These are phyloP conservation scores for Adelognathus sp. DNA, from an alignment of 2,888 invertebrate species.

Conservation along the genomic window DNA sequence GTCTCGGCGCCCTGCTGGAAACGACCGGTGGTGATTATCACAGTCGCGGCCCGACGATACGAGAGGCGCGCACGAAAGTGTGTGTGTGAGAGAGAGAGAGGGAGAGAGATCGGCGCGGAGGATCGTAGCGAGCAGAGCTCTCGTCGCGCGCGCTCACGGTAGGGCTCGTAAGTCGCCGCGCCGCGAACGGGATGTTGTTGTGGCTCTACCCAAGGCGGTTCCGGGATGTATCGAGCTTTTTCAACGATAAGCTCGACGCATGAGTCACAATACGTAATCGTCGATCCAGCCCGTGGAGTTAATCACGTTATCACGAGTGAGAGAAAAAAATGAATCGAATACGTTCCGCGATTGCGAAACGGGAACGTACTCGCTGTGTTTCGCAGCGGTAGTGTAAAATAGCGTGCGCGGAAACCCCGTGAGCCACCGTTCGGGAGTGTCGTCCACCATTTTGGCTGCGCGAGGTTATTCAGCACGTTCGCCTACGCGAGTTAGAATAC, in stretches of 20 bases:
- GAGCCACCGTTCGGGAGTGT: constrained; percentile 70
- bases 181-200: constrained; percentile 32
- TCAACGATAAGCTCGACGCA: neutral
- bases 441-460: constrained; percentile 79
- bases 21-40: neutral
- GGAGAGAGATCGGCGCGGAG: neutral
- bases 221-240: constrained; percentile 4
- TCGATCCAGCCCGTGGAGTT: neutral
- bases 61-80: neutral
- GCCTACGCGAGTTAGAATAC: neutral
- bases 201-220: constrained; percentile 30
- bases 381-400: constrained; percentile 20
- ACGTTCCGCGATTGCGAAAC: too few species aligned
- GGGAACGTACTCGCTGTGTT: too few species aligned
- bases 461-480: constrained; percentile 73
- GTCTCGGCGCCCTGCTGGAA: neutral
- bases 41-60: neutral
- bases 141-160: constrained; percentile 3
- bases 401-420: constrained; percentile 41
- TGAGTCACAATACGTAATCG: neutral
- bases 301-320: neutral
- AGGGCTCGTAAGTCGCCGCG: neutral
- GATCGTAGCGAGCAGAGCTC: neutral
- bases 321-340: neutral
- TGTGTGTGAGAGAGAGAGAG: neutral